A percentile compares a stretch with the other conserved stretches of the same genome.
phyloP scores from a whole-genome alignment of 2,797 vertebrate species.

The Synanceia verrucosa region DNA sequence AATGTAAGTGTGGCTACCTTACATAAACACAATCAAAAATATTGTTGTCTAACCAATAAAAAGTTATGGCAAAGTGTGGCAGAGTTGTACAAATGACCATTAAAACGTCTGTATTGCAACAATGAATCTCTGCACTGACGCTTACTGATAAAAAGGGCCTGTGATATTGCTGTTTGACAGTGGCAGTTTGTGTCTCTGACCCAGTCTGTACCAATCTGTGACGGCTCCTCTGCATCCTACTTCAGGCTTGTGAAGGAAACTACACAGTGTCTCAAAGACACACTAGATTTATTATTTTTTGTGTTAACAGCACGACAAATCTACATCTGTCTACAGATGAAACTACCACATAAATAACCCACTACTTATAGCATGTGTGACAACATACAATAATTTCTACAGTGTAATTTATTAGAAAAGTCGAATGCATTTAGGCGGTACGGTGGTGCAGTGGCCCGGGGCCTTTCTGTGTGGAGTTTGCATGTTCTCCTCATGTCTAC shows the following conservation, averaged over 20 bases:
- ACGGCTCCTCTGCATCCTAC: slow-evolving; percentile 20
- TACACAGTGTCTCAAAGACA: slow-evolving; percentile 31
- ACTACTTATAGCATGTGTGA: not conserved
- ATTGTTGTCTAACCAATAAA: not conserved
- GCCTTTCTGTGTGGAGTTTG: too few relatives aligned
- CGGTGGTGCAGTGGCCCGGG: too few relatives aligned
- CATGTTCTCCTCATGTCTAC: too few relatives aligned
- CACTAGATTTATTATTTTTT: not conserved
- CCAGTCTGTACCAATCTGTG: slow-evolving; percentile 53
- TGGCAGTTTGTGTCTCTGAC: slow-evolving; percentile 44
- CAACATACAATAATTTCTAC: not conserved
- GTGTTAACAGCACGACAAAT: not conserved
- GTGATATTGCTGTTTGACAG: not conserved
- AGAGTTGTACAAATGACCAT: not conserved
- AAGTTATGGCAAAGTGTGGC: not conserved
- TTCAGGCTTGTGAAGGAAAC: slow-evolving; percentile 3
- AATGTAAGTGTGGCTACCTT: too few relatives aligned
- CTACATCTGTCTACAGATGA: not conserved
- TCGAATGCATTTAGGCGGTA: too few relatives aligned
- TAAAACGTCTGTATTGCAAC: not conserved
- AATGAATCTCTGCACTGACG: not conserved
- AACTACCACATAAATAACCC: not conserved
- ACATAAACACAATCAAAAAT: too few relatives aligned
- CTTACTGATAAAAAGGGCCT: not conserved
- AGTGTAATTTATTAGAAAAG: not conserved